Evolutionary conservation across 2,888 invertebrate species (phyloP).

Genomic region (Archaeoteleia sp.): DNA sequence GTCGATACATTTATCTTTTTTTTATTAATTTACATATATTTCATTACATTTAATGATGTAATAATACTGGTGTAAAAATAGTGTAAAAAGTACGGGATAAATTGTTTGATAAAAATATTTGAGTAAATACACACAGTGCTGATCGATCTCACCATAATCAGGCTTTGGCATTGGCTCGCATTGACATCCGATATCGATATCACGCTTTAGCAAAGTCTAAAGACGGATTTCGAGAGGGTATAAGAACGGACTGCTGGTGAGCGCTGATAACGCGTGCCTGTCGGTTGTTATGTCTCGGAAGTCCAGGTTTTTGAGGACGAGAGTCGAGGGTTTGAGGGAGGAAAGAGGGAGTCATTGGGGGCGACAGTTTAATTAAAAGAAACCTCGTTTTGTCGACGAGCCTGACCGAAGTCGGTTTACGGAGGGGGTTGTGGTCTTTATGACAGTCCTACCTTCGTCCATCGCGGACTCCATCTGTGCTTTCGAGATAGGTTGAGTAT

Average conservation of each 20-base stretch:
- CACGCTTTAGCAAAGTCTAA: constrained; percentile 57
- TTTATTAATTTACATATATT: neutral
- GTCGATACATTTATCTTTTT: too few relatives aligned
- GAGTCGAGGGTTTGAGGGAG: constrained; percentile 36
- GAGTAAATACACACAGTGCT: constrained; percentile 21
- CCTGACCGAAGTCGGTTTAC: constrained; percentile 59
- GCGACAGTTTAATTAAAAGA: constrained; percentile 73
- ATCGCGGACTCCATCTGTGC: constrained; percentile 56
- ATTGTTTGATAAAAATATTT: constrained; percentile 13
- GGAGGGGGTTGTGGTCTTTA: constrained; percentile 58
- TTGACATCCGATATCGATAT: constrained; percentile 60
- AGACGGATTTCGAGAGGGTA: constrained; percentile 52
- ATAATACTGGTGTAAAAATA: too few relatives aligned
- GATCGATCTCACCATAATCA: constrained; percentile 57
- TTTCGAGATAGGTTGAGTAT: constrained; percentile 56
- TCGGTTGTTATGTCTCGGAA: constrained; percentile 69
- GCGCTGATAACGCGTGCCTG: constrained; percentile 72
- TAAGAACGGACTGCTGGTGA: constrained; percentile 63
- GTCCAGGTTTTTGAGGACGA: constrained; percentile 60
- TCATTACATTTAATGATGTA: too few relatives aligned
- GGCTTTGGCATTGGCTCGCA: constrained; percentile 55
- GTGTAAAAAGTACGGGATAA: too few relatives aligned
- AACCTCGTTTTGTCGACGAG: constrained; percentile 64
- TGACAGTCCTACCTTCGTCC: constrained; percentile 55
- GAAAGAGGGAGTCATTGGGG: constrained; percentile 41